Evolutionary conservation across 2,113 vertebrate genomes (phyloP).

Genomic region (Scatophagus argus): DNA sequence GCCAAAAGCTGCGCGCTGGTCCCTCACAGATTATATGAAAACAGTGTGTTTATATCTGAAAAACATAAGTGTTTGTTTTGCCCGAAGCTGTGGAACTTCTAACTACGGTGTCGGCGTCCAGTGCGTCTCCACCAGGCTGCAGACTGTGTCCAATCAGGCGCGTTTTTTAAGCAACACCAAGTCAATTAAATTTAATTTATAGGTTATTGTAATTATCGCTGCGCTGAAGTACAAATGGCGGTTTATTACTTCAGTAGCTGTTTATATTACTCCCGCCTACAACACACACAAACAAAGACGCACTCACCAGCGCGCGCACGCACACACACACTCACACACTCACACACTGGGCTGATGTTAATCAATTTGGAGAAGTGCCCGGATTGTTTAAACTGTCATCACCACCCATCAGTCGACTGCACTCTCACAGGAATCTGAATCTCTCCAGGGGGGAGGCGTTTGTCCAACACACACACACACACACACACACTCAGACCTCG

Average conservation of each 20-base stretch:
- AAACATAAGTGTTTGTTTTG: slow-evolving; percentile 57
- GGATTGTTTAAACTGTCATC: slow-evolving; percentile 73
- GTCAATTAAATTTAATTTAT: slow-evolving; percentile 68
- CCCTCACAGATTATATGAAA: slow-evolving; percentile 90
- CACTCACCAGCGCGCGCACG: slow-evolving; percentile 19
- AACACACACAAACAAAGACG: not conserved
- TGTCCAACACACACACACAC: slow-evolving; percentile 47
- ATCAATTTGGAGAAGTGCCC: slow-evolving; percentile 73
- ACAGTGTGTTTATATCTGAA: slow-evolving; percentile 59
- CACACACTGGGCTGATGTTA: slow-evolving; percentile 58
- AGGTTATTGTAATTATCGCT: slow-evolving; percentile 69
- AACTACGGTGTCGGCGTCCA: slow-evolving; percentile 24
- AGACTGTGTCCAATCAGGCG: slow-evolving; percentile 61
- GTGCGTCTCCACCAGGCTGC: slow-evolving; percentile 43
- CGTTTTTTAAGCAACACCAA: slow-evolving; percentile 35
- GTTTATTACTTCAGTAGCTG: slow-evolving; percentile 68
- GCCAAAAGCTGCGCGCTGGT: slow-evolving; percentile 91
- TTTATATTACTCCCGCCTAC: slow-evolving; percentile 46
- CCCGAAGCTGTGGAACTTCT: slow-evolving; percentile 65
- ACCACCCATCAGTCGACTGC: slow-evolving; percentile 64
- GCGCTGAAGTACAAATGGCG: slow-evolving; percentile 59
- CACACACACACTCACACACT: slow-evolving; percentile 34
- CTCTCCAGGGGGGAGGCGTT: slow-evolving; percentile 51
- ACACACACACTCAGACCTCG: slow-evolving; percentile 15
- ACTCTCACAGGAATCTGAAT: slow-evolving; percentile 62